Conservation (phyloP, 2,888 invertebrate genomes). For the Megalurothrips usitatus region DNA sequence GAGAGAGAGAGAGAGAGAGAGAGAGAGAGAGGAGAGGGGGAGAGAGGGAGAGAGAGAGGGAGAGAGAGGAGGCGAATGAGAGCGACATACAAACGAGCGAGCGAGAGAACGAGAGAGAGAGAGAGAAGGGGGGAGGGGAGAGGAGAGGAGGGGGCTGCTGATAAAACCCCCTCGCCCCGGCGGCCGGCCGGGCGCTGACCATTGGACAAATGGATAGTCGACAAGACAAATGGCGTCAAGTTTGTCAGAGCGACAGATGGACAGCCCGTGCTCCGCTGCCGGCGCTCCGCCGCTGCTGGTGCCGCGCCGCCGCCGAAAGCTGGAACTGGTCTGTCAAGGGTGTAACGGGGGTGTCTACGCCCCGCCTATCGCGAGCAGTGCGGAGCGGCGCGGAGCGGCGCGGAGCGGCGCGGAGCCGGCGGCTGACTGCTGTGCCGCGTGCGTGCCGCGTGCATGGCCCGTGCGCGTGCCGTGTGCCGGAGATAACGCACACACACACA, state of each 20-base stretch:
- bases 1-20: background rate
- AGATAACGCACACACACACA: background rate
- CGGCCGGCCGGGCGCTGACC: background rate
- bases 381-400: background rate
- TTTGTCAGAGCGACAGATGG: constrained; percentile 22
- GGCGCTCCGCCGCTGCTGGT: background rate
- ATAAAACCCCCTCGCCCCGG: background rate
- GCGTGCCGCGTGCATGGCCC: background rate
- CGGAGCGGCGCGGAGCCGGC: background rate
- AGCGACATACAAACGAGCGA: no score
- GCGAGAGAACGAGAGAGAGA: no score
- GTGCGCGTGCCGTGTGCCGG: background rate
- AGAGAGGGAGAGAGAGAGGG: no score
- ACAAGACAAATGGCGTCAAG: constrained; percentile 9
- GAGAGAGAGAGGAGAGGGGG: background rate
- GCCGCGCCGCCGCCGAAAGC: background rate
- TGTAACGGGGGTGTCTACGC: background rate
- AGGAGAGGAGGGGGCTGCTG: background rate
- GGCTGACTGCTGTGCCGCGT: no score
- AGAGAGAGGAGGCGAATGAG: no score
- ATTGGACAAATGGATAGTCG: constrained; percentile 24
- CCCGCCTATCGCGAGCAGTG: background rate
- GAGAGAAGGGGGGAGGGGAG: background rate
- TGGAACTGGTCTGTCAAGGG: constrained; percentile 14
- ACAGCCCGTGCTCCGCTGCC: background rate